These are phyloP conservation scores for Spizella passerina DNA, from an alignment of 2,797 vertebrate species.

Conservation along the genomic window DNA sequence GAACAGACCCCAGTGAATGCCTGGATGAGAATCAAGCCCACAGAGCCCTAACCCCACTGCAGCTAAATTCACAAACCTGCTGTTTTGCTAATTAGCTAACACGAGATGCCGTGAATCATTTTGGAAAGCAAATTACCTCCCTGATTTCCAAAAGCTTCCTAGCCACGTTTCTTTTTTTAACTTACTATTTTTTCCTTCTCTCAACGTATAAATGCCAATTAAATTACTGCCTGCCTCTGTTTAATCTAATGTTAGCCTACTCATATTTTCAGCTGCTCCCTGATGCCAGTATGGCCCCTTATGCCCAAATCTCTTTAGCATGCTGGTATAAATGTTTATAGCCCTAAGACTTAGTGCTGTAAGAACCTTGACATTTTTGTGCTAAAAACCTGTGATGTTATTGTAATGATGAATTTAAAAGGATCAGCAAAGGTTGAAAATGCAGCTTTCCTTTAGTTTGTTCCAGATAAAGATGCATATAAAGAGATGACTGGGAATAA, in stretches of 20 bases:
- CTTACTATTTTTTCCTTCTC: constrained; percentile 1
- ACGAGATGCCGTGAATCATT: constrained; percentile 51
- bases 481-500: constrained; percentile 12
- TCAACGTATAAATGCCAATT: background rate
- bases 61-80: constrained; percentile 63
- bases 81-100: constrained; percentile 73
- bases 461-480: background rate
- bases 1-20: background rate
- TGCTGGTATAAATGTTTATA: constrained; percentile 27
- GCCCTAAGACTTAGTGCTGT: background rate
- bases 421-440: constrained; percentile 15
- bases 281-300: background rate
- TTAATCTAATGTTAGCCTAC: constrained; percentile 36
- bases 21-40: background rate
- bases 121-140: constrained; percentile 62
- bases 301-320: constrained; percentile 38
- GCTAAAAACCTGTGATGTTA: background rate
- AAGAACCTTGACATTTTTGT: constrained; percentile 18
- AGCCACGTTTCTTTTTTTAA: background rate
- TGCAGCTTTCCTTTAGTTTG: background rate
- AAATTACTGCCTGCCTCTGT: constrained; percentile 30
- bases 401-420: background rate
- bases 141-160: constrained; percentile 32
- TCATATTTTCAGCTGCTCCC: constrained; percentile 10
- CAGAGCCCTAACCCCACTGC: background rate